Evolutionary conservation across 2,888 invertebrate species (phyloP).

Genomic region (Volucella zonaria): DNA sequence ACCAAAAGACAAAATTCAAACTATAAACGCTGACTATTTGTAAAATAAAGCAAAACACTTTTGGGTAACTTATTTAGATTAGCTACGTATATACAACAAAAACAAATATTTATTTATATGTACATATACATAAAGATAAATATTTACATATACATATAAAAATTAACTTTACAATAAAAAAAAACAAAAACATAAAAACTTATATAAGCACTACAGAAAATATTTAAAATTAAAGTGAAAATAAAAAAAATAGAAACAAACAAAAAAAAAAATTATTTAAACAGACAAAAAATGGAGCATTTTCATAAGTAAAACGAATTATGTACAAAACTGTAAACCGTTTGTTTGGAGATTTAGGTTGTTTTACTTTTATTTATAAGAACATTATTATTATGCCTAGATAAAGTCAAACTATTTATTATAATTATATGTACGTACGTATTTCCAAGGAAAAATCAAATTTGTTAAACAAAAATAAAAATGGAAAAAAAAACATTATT

Average conservation of each 20-base stretch:
- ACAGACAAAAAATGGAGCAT: constrained; percentile 14
- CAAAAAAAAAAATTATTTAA: constrained; percentile 40
- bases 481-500: constrained; percentile 9
- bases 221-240: constrained; percentile 50
- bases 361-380: constrained; percentile 38
- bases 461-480: constrained; percentile 4
- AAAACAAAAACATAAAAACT: constrained; percentile 22
- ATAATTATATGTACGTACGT: constrained; percentile 38
- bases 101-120: constrained; percentile 58
- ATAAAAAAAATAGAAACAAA: constrained; percentile 31
- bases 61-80: constrained; percentile 68
- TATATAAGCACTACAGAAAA: constrained; percentile 69
- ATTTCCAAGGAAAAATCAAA: constrained; percentile 37
- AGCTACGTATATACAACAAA: constrained; percentile 60
- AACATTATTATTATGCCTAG: constrained; percentile 18
- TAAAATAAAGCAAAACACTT: constrained; percentile 58
- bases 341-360: constrained; percentile 47
- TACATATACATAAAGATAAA: constrained; percentile 51
- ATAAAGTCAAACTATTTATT: constrained; percentile 31
- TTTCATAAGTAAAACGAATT: constrained; percentile 57
- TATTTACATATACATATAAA: constrained; percentile 59
- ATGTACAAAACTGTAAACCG: constrained; percentile 63
- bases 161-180: constrained; percentile 63
- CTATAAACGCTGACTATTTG: constrained; percentile 57
- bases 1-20: constrained; percentile 14